Evolutionary conservation across 2,888 invertebrate species (phyloP), one percentile per base, ranked within the genome.

Genomic region (Ischnura elegans): DNA sequence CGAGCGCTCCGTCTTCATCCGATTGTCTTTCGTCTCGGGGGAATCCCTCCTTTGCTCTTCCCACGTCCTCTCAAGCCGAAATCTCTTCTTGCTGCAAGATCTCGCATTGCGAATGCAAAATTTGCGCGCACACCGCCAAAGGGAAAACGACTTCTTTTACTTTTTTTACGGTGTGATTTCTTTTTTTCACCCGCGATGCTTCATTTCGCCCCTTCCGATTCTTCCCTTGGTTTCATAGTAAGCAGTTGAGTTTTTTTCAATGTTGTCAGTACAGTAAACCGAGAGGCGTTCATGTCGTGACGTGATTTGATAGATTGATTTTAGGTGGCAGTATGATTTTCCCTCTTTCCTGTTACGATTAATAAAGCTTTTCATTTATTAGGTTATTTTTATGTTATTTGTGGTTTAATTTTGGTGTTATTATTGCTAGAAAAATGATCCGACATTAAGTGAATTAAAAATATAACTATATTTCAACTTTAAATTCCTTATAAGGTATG

Each of bases 41-140:
- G 42, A 87, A 87, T 87, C 87, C 42, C 42, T n/a, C n/a, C n/a
- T 55, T 55, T 36, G 36, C 76, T 16, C 76, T n/a, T 87, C 47
- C 87, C 51, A 51, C 47, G 8, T 36, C 29, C 51, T 29, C 36
- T 51, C 36, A 51, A 2, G 10, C 87, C 19, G 36, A 51, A 46
- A 87, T 87, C 87, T 87, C 55, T 42, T 19, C 21, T 13, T 42
- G 42, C 42, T 42, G 55, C 76, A 3, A 13, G 76, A 36, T 76
- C 36, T 76, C 76, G 29, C 36, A 29, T 29, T 76, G 36, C 76
- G n/a, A n/a, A n/a, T n/a, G n/a, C n/a, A n/a, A n/a, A n/a, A n/a
- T n/a, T n/a, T n/a, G n/a, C n/a, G n/a, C n/a, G n/a, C n/a, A n/a
- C n/a, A n/a, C n/a, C n/a, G 76, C 2, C 36, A 76, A 76, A 29